These are phyloP conservation scores for Trissolcus brochymenae DNA, from an alignment of 2,888 invertebrate genomes.

Conservation along the genomic window DNA sequence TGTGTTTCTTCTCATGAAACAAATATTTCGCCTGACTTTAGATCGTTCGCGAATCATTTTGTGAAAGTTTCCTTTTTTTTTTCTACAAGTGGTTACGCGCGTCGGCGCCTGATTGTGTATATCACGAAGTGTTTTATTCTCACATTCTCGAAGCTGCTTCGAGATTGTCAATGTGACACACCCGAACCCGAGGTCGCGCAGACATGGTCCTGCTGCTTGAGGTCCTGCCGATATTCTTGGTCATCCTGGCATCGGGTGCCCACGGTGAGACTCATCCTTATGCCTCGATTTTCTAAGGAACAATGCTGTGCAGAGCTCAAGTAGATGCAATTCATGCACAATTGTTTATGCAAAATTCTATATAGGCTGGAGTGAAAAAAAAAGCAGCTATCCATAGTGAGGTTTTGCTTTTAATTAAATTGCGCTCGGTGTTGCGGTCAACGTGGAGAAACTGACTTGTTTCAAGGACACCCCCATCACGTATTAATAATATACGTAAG, in stretches of 20 bases:
- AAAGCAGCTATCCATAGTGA: no score
- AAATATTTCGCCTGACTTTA: slow-evolving; percentile 4
- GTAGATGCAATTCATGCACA: no score
- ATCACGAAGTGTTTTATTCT: slow-evolving; percentile 35
- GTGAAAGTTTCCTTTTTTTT: slow-evolving; percentile 52
- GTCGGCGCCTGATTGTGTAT: slow-evolving; percentile 43
- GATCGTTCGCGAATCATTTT: slow-evolving; percentile 22
- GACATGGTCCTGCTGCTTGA: slow-evolving; percentile 66
- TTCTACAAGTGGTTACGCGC: slow-evolving; percentile 39
- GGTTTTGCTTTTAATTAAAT: slow-evolving; percentile 14
- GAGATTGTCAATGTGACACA: slow-evolving; percentile 63
- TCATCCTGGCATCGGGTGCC: slow-evolving; percentile 64
- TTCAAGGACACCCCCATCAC: slow-evolving; percentile 44
- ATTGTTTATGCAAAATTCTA: no score
- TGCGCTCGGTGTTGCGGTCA: slow-evolving; percentile 30
- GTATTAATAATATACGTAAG: slow-evolving; percentile 26
- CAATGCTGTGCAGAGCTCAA: no score
- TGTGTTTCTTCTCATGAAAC: slow-evolving; percentile 10
- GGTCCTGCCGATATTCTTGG: slow-evolving; percentile 68
- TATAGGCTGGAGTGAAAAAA: no score
- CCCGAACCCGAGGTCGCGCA: slow-evolving; percentile 53
- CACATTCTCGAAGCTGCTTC: slow-evolving; percentile 26
- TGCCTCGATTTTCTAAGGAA: not conserved
- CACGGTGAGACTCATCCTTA: slow-evolving; percentile 62
- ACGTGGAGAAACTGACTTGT: slow-evolving; percentile 46